phyloP scores from a whole-genome alignment of 2,113 vertebrate species.

The Hassar affinis region DNA sequence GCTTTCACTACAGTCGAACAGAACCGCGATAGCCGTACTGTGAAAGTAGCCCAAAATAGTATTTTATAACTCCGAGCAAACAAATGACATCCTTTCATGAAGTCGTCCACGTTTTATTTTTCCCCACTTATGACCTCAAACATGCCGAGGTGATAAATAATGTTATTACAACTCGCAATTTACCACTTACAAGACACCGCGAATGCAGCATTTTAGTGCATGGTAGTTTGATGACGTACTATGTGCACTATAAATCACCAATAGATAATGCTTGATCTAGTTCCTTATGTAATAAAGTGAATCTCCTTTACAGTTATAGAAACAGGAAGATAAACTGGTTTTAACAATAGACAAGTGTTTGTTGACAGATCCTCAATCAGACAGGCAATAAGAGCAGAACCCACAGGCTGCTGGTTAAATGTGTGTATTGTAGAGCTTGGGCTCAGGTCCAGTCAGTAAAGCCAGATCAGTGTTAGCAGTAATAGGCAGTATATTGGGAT shows the following conservation, averaged over 20 bases:
- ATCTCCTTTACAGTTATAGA: slow-evolving; percentile 2
- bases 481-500: slow-evolving; percentile 57
- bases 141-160: neutral
- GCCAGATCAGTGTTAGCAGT: slow-evolving; percentile 59
- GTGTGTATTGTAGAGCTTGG: slow-evolving; percentile 8
- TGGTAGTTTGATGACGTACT: neutral
- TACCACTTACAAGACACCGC: neutral
- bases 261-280: neutral
- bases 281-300: slow-evolving; percentile 2
- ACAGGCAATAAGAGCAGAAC: neutral
- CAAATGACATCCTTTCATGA: neutral
- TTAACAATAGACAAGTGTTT: neutral
- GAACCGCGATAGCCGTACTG: neutral
- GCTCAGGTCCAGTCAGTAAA: slow-evolving; percentile 41
- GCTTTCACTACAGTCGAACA: too few species aligned
- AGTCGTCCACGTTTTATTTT: neutral
- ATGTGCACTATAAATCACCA: neutral
- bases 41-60: neutral
- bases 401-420: neutral
- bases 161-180: neutral
- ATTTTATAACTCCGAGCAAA: neutral
- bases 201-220: neutral
- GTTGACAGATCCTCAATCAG: neutral
- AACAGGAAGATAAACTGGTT: neutral
- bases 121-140: neutral